These are phyloP conservation scores for Leptoclinus maculatus DNA, from an alignment of 2,797 vertebrate species.

Conservation along the genomic window DNA sequence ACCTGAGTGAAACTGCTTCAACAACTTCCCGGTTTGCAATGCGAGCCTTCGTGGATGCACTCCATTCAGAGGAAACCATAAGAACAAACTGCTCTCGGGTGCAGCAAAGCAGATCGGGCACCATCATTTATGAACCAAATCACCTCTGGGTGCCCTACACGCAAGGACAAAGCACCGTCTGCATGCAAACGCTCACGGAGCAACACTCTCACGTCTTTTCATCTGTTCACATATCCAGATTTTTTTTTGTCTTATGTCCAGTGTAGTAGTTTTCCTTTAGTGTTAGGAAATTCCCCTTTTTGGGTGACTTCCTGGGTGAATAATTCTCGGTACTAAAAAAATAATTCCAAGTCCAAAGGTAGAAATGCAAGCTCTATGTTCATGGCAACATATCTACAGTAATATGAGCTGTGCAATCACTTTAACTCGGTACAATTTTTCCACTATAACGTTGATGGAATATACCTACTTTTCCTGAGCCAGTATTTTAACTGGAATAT, in stretches of 20 bases:
- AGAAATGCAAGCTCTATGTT: not conserved
- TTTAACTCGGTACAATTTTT: not conserved
- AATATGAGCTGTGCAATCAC: not conserved
- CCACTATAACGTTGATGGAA: not conserved
- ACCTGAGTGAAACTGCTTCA: conserved; percentile 76
- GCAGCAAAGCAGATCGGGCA: conserved; percentile 82
- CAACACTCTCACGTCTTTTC: not conserved
- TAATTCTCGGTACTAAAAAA: not conserved
- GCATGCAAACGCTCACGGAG: conserved; percentile 30
- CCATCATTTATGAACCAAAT: conserved; percentile 78
- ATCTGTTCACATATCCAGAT: not conserved
- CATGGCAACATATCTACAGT: not conserved
- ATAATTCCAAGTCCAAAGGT: too few relatives aligned
- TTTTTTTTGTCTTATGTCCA: not conserved
- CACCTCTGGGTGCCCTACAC: conserved; percentile 75
- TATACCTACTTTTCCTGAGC: too few relatives aligned
- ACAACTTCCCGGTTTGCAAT: conserved; percentile 76
- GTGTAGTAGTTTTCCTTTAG: conserved; percentile 37
- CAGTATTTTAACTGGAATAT: not conserved
- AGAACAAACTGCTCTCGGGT: conserved; percentile 85
- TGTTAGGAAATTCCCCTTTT: conserved; percentile 44
- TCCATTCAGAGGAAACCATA: conserved; percentile 84
- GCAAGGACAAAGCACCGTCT: conserved; percentile 80
- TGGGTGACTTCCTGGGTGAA: not conserved
- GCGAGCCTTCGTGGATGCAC: conserved; percentile 65